A percentile compares a stretch with the other conserved stretches of the same genome.
Evolutionary conservation across 2,888 invertebrate genomes (phyloP).

Genomic region (Nephrocerus scutellatus): DNA sequence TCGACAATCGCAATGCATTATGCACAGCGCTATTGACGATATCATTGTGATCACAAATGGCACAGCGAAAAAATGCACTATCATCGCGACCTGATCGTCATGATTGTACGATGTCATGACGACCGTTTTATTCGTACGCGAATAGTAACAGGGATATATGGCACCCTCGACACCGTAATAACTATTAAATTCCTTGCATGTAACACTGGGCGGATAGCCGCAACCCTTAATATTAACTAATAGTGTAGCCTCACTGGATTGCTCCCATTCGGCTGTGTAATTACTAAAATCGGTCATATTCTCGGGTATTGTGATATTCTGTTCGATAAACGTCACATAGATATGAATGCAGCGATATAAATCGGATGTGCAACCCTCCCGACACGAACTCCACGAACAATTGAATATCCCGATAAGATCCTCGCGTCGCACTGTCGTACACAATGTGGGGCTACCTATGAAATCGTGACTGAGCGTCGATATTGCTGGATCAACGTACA

Average conservation of each 20-base stretch:
- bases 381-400: constrained; percentile 86
- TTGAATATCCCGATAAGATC: constrained; percentile 80
- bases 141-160: constrained; percentile 81
- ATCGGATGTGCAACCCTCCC: constrained; percentile 84
- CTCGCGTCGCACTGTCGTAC: constrained; percentile 72
- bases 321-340: constrained; percentile 52
- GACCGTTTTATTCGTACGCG: constrained; percentile 73
- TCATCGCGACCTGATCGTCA: constrained; percentile 72
- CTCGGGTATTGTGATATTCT: constrained; percentile 46
- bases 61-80: constrained; percentile 75
- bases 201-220: constrained; percentile 81
- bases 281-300: constrained; percentile 45
- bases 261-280: constrained; percentile 45
- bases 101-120: constrained; percentile 78
- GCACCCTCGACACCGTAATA: constrained; percentile 68
- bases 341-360: constrained; percentile 61
- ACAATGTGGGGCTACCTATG: constrained; percentile 75
- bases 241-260: constrained; percentile 53
- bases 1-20: constrained; percentile 80
- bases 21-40: constrained; percentile 76
- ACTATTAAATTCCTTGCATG: constrained; percentile 68
- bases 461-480: constrained; percentile 83
- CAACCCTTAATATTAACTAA: constrained; percentile 86
- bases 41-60: constrained; percentile 78
- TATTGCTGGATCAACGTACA: constrained; percentile 79